Base-by-base conservation (phyloP, 2,113 vertebrate genomes). In the Mobula hypostoma region DNA sequence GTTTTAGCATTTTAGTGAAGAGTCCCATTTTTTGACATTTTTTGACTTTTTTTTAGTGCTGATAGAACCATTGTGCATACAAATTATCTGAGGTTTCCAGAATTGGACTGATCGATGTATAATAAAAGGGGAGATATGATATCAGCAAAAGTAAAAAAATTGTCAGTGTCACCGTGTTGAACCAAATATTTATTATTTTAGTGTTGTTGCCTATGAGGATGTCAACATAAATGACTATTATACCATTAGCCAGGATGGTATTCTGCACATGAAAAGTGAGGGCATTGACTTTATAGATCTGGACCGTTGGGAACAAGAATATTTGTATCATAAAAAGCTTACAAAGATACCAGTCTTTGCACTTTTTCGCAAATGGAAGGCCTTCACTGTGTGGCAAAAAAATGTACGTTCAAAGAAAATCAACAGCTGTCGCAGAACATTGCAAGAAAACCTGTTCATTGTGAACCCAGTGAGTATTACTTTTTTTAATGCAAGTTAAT, bases 341-440 rank as follows among this genome's bases (percentile, higher is more conserved):
- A 95, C 94, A 9, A 94, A 95, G 94, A 98, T 98, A 94, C 97
- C 97, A n/a, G 96, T 97, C 94, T 98, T 98, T 95, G 94, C 96
- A 90, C 97, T 94, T 74, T 98, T 98, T 95, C 97, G 97, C 91
- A 96, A 96, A 94, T 97, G 97, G 97, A 98, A 98, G 94, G 96
- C 97, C 6, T 98, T 98, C 94, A 95, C 94, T 0, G 94, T 97
- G 1, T 98, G 98, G 98, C 97, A 94, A 90, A 95, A 95, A 88
- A 97, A 97, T 15, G 96, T 98, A 14, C 96, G 97, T 29, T 94
- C 95, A 88, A 98, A 96, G 94, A 98, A 96, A 95, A 95, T 97
- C 94, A 95, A 56, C 24, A 63, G 68, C 72, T 97, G 96, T 94
- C 96, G 94, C 87, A 91, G 94, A n/a, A 94, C 94, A 61, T 95